These are phyloP conservation scores for Drosophila meridionalis DNA, from an alignment of 2,888 invertebrate genomes.

Conservation along the genomic window DNA sequence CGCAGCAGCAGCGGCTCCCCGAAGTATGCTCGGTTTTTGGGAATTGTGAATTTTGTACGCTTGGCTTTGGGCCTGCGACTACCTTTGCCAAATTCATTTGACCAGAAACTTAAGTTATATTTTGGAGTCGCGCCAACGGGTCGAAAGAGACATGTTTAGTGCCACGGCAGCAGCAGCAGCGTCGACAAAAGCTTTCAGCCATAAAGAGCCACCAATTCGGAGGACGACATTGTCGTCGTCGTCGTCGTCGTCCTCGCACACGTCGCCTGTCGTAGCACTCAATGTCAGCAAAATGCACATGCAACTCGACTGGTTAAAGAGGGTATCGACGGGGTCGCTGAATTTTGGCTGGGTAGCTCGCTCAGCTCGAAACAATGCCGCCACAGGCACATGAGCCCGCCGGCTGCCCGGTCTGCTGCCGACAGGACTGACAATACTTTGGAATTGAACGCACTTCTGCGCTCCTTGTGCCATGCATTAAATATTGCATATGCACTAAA, in stretches of 20 bases:
- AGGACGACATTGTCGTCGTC: slow-evolving; percentile 38
- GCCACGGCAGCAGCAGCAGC: slow-evolving; percentile 61
- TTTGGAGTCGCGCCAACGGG: slow-evolving; percentile 78
- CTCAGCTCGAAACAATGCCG: slow-evolving; percentile 59
- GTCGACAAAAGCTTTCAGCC: slow-evolving; percentile 82
- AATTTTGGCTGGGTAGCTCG: slow-evolving; percentile 1
- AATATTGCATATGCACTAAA: slow-evolving; percentile 76
- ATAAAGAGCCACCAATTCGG: slow-evolving; percentile 71
- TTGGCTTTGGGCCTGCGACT: slow-evolving; percentile 58
- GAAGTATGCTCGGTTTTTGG: slow-evolving; percentile 53
- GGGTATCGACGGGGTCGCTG: neutral
- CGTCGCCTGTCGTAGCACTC: slow-evolving; percentile 78
- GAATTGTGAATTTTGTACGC: slow-evolving; percentile 31
- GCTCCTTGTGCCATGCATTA: slow-evolving; percentile 62
- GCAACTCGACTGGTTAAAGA: slow-evolving; percentile 43
- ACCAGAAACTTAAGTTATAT: slow-evolving; percentile 84
- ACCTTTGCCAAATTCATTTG: slow-evolving; percentile 85
- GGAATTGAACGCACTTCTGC: slow-evolving; percentile 67
- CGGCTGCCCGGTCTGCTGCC: slow-evolving; percentile 9
- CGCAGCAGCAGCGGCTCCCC: slow-evolving; percentile 32
- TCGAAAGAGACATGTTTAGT: slow-evolving; percentile 78
- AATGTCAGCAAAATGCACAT: slow-evolving; percentile 75
- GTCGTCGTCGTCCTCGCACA: slow-evolving; percentile 46
- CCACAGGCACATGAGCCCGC: slow-evolving; percentile 49
- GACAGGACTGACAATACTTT: slow-evolving; percentile 69